These are phyloP conservation scores for Drosophila infuscata DNA, from an alignment of 2,888 invertebrate genomes.

Conservation along the genomic window DNA sequence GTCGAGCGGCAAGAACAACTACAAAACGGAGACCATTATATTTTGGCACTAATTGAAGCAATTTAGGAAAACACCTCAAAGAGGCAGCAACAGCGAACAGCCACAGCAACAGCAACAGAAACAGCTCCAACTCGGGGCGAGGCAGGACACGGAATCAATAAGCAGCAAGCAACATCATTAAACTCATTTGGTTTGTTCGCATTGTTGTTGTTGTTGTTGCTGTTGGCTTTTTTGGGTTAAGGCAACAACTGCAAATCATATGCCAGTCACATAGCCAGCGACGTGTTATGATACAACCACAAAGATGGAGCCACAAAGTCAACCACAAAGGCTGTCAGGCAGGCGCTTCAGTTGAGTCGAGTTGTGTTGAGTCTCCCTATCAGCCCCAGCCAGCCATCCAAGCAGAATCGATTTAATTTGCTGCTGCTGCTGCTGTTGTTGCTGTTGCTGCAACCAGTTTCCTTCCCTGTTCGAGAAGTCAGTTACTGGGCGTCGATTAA, in stretches of 20 bases:
- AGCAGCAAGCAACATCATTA: conserved; percentile 65
- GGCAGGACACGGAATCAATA: conserved; percentile 66
- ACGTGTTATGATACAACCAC: conserved; percentile 78
- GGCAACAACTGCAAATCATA: conserved; percentile 60
- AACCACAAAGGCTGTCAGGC: conserved; percentile 65
- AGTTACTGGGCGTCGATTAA: conserved; percentile 74
- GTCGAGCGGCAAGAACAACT: conserved; percentile 31
- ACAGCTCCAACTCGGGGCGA: conserved; percentile 20
- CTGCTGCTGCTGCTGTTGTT: conserved; percentile 51
- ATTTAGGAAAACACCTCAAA: conserved; percentile 74
- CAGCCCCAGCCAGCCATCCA: conserved; percentile 19
- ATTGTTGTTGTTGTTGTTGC: conserved; percentile 1
- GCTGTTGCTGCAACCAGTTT: conserved; percentile 59
- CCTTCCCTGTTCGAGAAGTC: conserved; percentile 32
- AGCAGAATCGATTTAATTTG: conserved; percentile 82
- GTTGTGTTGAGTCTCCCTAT: not conserved
- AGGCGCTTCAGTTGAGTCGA: conserved; percentile 32
- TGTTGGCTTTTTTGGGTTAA: conserved; percentile 15
- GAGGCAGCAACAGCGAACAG: conserved; percentile 27
- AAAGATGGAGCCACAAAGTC: conserved; percentile 51
- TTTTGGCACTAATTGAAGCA: conserved; percentile 80
- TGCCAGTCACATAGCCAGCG: conserved; percentile 77
- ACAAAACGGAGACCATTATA: conserved; percentile 75
- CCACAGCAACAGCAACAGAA: not conserved
- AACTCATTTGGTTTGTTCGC: conserved; percentile 42